Evolutionary conservation across 1,140 invertebrate species (phyloP).

Genomic region (Drosophila punjabiensis): DNA sequence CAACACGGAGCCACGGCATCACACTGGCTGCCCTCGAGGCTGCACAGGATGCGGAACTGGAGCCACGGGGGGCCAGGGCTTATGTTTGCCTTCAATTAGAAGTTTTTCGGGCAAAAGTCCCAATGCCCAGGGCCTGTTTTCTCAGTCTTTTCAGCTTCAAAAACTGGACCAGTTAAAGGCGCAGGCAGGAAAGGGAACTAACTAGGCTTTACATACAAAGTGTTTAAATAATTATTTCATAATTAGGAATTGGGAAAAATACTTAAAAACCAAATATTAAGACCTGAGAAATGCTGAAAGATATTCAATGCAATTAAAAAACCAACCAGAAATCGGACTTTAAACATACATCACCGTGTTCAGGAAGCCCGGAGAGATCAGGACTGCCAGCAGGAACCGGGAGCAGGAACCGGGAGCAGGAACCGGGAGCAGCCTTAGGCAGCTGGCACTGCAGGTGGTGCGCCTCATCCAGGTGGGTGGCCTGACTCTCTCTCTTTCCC

Average conservation of each 20-base stretch:
- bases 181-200: not conserved
- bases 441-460: slow-evolving; percentile 34
- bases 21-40: not conserved
- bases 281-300: too few relatives aligned
- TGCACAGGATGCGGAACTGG: slow-evolving; percentile 4
- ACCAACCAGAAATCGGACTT: too few relatives aligned
- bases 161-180: slow-evolving; percentile 30
- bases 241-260: not conserved
- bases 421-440: not conserved
- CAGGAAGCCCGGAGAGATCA: too few relatives aligned
- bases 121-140: slow-evolving; percentile 59
- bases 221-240: too few relatives aligned
- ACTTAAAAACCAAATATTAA: not conserved
- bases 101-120: slow-evolving; percentile 52
- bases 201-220: not conserved
- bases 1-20: slow-evolving; percentile 27
- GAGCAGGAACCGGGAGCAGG: not conserved
- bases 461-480: slow-evolving; percentile 59
- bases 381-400: not conserved
- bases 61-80: slow-evolving; percentile 7
- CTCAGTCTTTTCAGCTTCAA: slow-evolving; percentile 31
- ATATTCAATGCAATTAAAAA: not conserved
- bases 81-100: slow-evolving; percentile 83
- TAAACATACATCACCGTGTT: not conserved
- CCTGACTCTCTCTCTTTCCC: not conserved